Conservation (phyloP, 2,797 vertebrate species). For the Myotis planiceps region DNA sequence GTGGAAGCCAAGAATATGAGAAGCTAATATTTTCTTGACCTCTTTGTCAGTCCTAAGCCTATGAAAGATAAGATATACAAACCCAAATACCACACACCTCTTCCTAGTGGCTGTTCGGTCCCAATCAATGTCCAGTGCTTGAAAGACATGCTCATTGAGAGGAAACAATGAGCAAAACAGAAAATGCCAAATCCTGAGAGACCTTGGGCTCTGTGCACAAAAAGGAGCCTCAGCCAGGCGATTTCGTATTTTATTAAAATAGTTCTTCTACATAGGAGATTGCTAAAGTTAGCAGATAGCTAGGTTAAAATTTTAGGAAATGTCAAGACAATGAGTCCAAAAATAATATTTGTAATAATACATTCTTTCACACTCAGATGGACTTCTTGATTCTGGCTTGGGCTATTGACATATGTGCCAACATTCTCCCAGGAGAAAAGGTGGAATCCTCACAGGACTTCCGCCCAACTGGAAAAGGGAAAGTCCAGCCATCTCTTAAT, state of each 20-base stretch:
- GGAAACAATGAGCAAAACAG: neutral
- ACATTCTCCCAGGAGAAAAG: neutral
- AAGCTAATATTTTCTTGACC: neutral
- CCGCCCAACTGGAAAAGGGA: slow-evolving; percentile 57
- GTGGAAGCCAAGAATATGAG: slow-evolving; percentile 50
- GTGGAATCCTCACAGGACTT: slow-evolving; percentile 24
- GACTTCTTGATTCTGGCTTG: slow-evolving; percentile 47
- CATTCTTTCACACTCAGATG: slow-evolving; percentile 41
- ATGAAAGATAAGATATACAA: neutral
- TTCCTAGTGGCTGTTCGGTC: neutral
- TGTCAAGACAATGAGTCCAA: neutral
- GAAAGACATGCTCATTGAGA: neutral
- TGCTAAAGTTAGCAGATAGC: neutral
- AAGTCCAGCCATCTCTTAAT: slow-evolving; percentile 61
- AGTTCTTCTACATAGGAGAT: slow-evolving; percentile 20
- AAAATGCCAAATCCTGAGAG: neutral
- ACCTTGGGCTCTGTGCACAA: neutral
- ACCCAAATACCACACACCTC: neutral
- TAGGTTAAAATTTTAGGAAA: neutral
- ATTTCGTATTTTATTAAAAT: neutral
- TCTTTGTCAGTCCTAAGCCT: neutral
- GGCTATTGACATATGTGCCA: slow-evolving; percentile 34
- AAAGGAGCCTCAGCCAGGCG: neutral
- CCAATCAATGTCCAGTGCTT: neutral
- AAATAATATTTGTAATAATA: slow-evolving; percentile 31